Evolutionary conservation across 2,113 vertebrate genomes (phyloP).

Genomic region (Perca schrenkii): DNA sequence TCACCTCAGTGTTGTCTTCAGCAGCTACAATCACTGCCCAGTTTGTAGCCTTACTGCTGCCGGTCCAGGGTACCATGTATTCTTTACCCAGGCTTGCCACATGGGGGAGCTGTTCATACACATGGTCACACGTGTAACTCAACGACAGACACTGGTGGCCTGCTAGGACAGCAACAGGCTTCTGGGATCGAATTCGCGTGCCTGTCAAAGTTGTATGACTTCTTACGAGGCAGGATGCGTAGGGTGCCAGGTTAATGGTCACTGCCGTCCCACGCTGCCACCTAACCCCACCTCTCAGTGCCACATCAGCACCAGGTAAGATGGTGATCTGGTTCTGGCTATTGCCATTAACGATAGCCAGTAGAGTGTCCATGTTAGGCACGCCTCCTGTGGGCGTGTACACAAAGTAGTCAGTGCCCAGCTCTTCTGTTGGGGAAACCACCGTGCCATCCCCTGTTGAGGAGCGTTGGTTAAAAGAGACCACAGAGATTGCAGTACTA

Average conservation of each 20-base stretch:
- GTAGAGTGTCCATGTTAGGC: rapidly evolving
- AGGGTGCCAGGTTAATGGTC: conserved; percentile 17
- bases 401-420: conserved; percentile 31
- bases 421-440: conserved; percentile 16
- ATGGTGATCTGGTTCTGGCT: conserved; percentile 20
- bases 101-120: conserved; percentile 50
- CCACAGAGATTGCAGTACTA: conserved; percentile 32
- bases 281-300: rapidly evolving
- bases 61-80: conserved; percentile 22
- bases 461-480: conserved; percentile 8
- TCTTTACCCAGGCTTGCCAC: conserved; percentile 33
- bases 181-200: conserved; percentile 6
- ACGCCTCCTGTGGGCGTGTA: background rate
- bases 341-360: conserved; percentile 42
- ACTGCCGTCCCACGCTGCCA: background rate
- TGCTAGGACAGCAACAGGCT: conserved; percentile 32
- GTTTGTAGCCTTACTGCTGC: rapidly evolving
- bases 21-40: background rate
- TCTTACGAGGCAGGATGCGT: conserved; percentile 20
- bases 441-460: conserved; percentile 20
- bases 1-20: conserved; percentile 44
- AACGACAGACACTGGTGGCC: conserved; percentile 34
- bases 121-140: background rate
- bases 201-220: background rate
- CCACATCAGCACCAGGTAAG: background rate